Percentiles rank a stretch among this genome's conserved stretches.
phyloP scores from a whole-genome alignment of 2,888 invertebrate species.

The Drosophila affinis region DNA sequence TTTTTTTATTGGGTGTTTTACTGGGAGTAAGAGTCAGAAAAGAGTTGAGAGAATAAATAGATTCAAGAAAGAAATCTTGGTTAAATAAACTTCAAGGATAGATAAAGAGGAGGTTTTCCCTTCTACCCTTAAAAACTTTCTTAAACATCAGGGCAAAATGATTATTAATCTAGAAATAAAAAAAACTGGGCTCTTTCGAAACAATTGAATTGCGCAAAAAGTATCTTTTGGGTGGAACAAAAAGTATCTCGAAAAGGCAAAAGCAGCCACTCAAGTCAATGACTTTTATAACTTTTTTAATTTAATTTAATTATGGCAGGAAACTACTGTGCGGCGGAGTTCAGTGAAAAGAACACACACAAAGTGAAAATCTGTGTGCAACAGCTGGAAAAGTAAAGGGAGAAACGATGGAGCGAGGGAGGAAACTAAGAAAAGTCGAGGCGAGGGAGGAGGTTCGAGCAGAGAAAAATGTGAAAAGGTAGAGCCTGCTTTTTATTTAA shows the following conservation, averaged over 20 bases:
- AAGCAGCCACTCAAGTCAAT: constrained; percentile 29
- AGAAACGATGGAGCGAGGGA: constrained; percentile 20
- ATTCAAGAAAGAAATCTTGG: neutral
- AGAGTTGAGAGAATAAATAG: neutral
- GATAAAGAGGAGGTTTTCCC: too few relatives aligned
- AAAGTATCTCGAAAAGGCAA: constrained; percentile 8
- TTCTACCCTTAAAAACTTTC: neutral
- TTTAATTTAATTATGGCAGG: constrained; percentile 63
- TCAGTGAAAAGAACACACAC: constrained; percentile 62
- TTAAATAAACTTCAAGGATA: neutral
- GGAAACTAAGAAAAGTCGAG: constrained; percentile 12
- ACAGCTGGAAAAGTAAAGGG: constrained; percentile 52
- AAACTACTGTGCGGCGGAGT: constrained; percentile 38
- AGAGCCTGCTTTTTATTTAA: constrained; percentile 62
- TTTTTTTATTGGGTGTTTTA: neutral
- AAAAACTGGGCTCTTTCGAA: constrained; percentile 12
- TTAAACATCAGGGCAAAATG: constrained; percentile 3
- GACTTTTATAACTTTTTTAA: constrained; percentile 50
- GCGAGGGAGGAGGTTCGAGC: constrained; percentile 9
- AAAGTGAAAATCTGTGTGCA: constrained; percentile 48
- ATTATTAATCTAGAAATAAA: neutral
- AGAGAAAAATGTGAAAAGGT: constrained; percentile 56
- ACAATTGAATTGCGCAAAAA: constrained; percentile 10
- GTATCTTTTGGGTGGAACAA: neutral
- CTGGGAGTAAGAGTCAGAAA: neutral